A percentile compares a stretch with the other conserved stretches of the same genome.
phyloP scores from a whole-genome alignment of 2,888 invertebrate species.

The Catocala fraxini region DNA sequence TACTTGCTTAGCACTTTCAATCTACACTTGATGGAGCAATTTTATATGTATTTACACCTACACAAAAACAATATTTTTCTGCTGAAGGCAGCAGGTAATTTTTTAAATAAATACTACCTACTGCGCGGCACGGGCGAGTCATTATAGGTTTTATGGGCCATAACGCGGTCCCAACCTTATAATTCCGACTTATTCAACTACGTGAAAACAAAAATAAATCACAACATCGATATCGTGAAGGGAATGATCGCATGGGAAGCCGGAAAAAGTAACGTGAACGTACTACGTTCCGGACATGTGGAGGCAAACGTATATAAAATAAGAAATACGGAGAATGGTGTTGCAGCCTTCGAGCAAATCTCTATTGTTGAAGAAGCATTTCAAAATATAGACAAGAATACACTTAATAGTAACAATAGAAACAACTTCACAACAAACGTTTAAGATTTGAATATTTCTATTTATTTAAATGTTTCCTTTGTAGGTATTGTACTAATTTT shows the following conservation, averaged over 20 bases:
- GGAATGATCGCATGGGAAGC: constrained; percentile 41
- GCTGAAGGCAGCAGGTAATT: constrained; percentile 46
- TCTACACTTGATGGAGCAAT: constrained; percentile 27
- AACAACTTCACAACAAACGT: constrained; percentile 20
- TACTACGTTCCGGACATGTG: constrained; percentile 31
- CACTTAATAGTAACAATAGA: constrained; percentile 25
- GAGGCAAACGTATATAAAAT: constrained; percentile 12
- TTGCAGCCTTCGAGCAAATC: constrained; percentile 12
- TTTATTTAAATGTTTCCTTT: constrained; percentile 29
- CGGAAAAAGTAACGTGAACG: constrained; percentile 42
- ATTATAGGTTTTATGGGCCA: constrained; percentile 70
- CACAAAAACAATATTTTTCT: constrained; percentile 40
- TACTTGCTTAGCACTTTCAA: constrained; percentile 16
- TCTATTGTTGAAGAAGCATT: constrained; percentile 3
- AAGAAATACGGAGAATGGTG: constrained; percentile 26
- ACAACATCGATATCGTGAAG: constrained; percentile 60
- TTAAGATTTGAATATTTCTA: constrained; percentile 33
- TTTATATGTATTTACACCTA: constrained; percentile 26
- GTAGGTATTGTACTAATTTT: constrained; percentile 39
- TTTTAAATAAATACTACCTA: constrained; percentile 58
- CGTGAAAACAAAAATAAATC: constrained; percentile 75
- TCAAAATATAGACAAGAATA: constrained; percentile 18
- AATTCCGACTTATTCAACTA: constrained; percentile 67
- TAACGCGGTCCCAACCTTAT: constrained; percentile 71
- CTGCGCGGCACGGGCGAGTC: constrained; percentile 56